Base-by-base conservation (phyloP, 2,888 invertebrate species). In the Drosophila neoperkinsi region DNA sequence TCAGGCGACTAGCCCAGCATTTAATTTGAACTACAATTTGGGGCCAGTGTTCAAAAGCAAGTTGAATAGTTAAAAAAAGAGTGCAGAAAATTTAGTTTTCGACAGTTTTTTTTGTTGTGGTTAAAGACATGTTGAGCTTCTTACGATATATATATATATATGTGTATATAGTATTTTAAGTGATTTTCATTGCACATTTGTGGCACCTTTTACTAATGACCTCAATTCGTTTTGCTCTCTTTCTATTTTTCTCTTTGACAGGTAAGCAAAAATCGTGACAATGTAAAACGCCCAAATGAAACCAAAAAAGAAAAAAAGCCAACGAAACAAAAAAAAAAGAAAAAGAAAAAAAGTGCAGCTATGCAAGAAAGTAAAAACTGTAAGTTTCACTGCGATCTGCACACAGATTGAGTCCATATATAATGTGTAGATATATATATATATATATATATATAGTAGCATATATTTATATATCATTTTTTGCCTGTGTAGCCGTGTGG, bases 211-310 rank as follows among this genome's bases (percentile, higher is more conserved):
- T 84, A 83, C 90, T 86, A 87, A 86, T 90, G 90, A 82, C 90
- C 91, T 66, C 75, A 89, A 88, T 84, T 83, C 68, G 59, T 21
- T 61, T 72, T 71, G 77, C 81, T 78, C 72, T 78, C 71, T 78
- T 72, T 76, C 73, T 76, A 66, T 82, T 73, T 81, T 81, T 90
- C 81, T 90, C 80, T 76, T 90, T 90, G 70, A 74, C 90, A 88
- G 87, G 87, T 88, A 88, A 88, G 90, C 86, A 74, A 71, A 88
- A 86, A 70, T 88, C 90, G 88, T 90, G 87, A 90, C 87, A 77
- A 70, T 65, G 69, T 78, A 74, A 79, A 79, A 88, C 80, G 86
- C 73, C 83, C 83, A 56, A 77, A 66, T 16, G 46, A 56, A 59
- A 28, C 46, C 53, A 28, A n/a, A 46, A 30, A 51, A 52, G 16